Evolutionary conservation across 2,113 vertebrate genomes (phyloP).

Genomic region (Pelusios castaneus): DNA sequence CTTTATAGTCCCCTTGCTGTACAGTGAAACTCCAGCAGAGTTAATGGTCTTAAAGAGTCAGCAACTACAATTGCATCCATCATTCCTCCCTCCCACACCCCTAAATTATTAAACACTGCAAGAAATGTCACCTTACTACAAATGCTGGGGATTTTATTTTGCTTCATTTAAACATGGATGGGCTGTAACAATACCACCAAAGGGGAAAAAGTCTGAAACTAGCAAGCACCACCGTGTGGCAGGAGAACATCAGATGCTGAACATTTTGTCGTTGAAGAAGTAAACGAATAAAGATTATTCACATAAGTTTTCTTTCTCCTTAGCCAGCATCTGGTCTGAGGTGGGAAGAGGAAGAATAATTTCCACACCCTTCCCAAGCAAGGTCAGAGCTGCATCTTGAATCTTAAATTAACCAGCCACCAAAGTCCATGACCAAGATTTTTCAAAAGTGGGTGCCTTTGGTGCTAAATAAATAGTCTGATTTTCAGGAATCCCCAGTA

Average conservation of each 20-base stretch:
- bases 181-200: constrained; percentile 29
- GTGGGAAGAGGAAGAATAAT: background rate
- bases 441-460: background rate
- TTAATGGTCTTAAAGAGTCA: constrained; percentile 48
- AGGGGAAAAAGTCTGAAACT: constrained; percentile 35
- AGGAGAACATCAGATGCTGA: constrained; percentile 68
- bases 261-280: constrained; percentile 4
- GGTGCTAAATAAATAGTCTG: background rate
- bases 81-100: background rate
- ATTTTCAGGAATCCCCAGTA: too few relatives aligned
- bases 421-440: background rate
- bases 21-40: constrained; percentile 40
- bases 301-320: background rate
- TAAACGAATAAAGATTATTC: constrained; percentile 36
- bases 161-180: background rate
- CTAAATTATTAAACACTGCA: constrained; percentile 56
- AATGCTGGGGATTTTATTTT: constrained; percentile 14
- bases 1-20: background rate
- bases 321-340: background rate
- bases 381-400: background rate
- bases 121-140: constrained; percentile 40
- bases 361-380: background rate
- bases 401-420: background rate
- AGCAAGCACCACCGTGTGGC: constrained; percentile 77
- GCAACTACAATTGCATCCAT: constrained; percentile 51